Percentiles rank a stretch among this genome's conserved stretches.
Conservation (phyloP, 2,113 vertebrate species). For the Columbina picui region DNA sequence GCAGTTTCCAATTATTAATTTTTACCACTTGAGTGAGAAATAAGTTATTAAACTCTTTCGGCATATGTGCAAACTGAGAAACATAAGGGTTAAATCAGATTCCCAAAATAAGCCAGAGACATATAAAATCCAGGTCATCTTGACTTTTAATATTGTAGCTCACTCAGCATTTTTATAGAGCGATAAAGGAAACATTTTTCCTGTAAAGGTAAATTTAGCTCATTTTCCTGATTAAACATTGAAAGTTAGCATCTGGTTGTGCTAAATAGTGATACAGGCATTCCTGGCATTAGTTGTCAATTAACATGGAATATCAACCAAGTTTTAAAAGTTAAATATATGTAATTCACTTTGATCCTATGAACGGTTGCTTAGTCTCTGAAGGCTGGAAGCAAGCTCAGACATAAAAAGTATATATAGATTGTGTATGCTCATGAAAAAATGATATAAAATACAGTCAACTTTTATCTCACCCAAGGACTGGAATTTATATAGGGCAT, state of each 20-base stretch:
- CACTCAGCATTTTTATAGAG: neutral
- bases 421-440: slow-evolving; percentile 10
- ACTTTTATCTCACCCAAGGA: slow-evolving; percentile 23
- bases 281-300: neutral
- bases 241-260: neutral
- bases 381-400: neutral
- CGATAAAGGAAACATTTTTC: neutral
- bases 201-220: neutral
- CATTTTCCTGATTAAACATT: neutral
- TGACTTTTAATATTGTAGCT: neutral
- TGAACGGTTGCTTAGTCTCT: neutral
- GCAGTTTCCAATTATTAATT: neutral
- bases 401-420: slow-evolving; percentile 2
- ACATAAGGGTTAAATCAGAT: neutral
- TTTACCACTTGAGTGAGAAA: neutral
- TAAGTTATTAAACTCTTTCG: neutral
- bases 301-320: neutral
- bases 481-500: slow-evolving; percentile 18
- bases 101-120: neutral
- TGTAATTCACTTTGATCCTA: neutral
- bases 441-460: neutral
- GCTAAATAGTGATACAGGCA: neutral
- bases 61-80: neutral
- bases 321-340: neutral
- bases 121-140: neutral